phyloP scores from a whole-genome alignment of 2,113 vertebrate species.

The Lota lota region DNA sequence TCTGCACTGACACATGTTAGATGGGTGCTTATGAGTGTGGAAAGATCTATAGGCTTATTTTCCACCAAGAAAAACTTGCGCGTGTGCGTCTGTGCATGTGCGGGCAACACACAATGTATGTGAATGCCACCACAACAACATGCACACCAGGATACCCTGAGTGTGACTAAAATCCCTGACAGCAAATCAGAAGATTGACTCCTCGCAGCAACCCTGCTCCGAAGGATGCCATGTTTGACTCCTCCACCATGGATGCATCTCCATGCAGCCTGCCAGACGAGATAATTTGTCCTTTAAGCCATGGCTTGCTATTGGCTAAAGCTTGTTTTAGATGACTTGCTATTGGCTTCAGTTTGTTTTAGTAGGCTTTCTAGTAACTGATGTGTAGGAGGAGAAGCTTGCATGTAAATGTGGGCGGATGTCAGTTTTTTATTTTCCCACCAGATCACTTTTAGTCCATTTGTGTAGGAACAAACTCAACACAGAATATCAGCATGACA shows the following conservation, averaged over 20 bases:
- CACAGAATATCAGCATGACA: neutral
- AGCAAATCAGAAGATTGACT: constrained; percentile 36
- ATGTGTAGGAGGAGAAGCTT: constrained; percentile 62
- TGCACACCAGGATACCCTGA: constrained; percentile 46
- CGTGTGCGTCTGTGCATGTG: neutral
- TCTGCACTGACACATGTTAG: constrained; percentile 30
- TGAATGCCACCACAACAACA: neutral
- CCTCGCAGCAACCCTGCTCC: constrained; percentile 31
- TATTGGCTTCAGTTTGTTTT: constrained; percentile 8
- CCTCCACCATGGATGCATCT: constrained; percentile 42
- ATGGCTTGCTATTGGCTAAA: no score
- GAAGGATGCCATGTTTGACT: constrained; percentile 50
- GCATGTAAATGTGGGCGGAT: constrained; percentile 47
- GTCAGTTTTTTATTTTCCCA: constrained; percentile 50
- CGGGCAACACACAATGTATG: constrained; percentile 11
- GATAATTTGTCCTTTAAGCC: no score
- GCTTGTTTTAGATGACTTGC: neutral
- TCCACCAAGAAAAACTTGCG: neutral
- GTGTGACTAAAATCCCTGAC: constrained; percentile 53
- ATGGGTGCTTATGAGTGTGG: neutral
- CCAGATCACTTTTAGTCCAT: constrained; percentile 23
- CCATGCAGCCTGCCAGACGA: neutral
- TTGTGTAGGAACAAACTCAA: constrained; percentile 29
- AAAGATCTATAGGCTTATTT: neutral
- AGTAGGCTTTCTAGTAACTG: constrained; percentile 49